A percentile compares a stretch with the other conserved stretches of the same genome.
Evolutionary conservation across 2,113 vertebrate species (phyloP).

Genomic region (Riparia riparia): DNA sequence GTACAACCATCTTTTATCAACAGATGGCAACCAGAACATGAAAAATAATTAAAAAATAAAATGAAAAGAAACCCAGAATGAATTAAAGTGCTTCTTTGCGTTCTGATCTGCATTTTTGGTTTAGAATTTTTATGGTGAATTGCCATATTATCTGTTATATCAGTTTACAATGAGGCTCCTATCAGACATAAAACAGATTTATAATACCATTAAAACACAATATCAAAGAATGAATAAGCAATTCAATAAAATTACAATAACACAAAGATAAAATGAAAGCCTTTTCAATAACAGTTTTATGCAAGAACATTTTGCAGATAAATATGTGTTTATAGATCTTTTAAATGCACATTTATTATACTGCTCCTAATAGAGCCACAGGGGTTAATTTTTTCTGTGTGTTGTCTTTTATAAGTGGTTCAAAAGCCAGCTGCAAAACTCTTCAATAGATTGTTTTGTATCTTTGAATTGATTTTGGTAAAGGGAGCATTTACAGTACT

Average conservation of each 20-base stretch:
- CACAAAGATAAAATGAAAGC: slow-evolving; percentile 88
- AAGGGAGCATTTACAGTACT: slow-evolving; percentile 73
- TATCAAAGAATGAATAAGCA: slow-evolving; percentile 91
- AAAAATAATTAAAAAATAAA: slow-evolving; percentile 87
- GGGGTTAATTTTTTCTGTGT: slow-evolving; percentile 83
- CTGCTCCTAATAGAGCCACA: slow-evolving; percentile 85
- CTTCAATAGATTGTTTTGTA: slow-evolving; percentile 80
- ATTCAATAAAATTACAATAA: slow-evolving; percentile 91
- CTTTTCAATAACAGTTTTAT: slow-evolving; percentile 90
- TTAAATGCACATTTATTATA: slow-evolving; percentile 88
- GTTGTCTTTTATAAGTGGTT: slow-evolving; percentile 84
- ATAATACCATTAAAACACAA: slow-evolving; percentile 89
- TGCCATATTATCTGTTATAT: slow-evolving; percentile 89
- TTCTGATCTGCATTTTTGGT: slow-evolving; percentile 84
- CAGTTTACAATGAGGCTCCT: slow-evolving; percentile 87
- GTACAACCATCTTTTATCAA: slow-evolving; percentile 83
- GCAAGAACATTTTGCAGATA: slow-evolving; percentile 89
- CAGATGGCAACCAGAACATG: slow-evolving; percentile 85
- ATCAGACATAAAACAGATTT: slow-evolving; percentile 91
- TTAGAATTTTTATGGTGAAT: slow-evolving; percentile 87
- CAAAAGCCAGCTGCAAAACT: slow-evolving; percentile 85
- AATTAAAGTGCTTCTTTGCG: slow-evolving; percentile 85
- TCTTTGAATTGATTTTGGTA: slow-evolving; percentile 81
- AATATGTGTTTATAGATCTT: slow-evolving; percentile 91
- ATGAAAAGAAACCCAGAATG: slow-evolving; percentile 85